Evolutionary conservation across 2,113 vertebrate genomes (phyloP), one percentile per base, ranked within the genome.

Genomic region (Paradisaea rubra): DNA sequence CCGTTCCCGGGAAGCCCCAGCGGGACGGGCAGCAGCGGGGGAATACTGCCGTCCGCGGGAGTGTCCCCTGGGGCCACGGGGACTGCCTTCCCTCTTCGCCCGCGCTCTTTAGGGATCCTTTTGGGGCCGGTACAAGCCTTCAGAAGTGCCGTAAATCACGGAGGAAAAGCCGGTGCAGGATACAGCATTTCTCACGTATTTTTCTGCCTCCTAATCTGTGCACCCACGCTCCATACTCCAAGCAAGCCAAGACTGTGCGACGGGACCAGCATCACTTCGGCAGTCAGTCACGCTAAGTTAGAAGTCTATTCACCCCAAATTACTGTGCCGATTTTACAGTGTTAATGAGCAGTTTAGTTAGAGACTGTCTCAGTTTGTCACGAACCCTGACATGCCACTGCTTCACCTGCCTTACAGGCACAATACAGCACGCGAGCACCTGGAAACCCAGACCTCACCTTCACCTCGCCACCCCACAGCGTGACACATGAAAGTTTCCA

Each of bases 401-500:
- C 50, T 65, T 59, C 84, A n/a, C 21, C 42, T 39, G 47, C 77
- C 56, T 20, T 25, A 49, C 53, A 42, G 4, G 54, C 12, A 53
- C 35, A 27, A 28, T 52, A 24, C 68, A 30, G 15, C 35, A 33
- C 4, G 0, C 3, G 5, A 59, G 27, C 49, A 45, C 84, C 84
- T 28, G 53, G 52, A 25, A 23, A 71, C 45, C 30, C 66, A 25
- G 11, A 50, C n/a, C 52, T 15, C 81, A 39, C 86, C 49, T 60
- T 57, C 47, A 57, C 57, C 33, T 78, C 4, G 2, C 42, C 63
- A 61, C 20, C 61, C 22, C 68, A 8, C 37, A 41, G 45, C 0
- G 0, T 1, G 6, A 44, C 66, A 50, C 13, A 4, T 0, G 0
- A 41, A 30, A 39, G 57, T 13, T 70, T 80, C 74, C 16, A 3